These are phyloP conservation scores for Mycteria americana DNA, from an alignment of 2,797 vertebrate species.

Conservation along the genomic window DNA sequence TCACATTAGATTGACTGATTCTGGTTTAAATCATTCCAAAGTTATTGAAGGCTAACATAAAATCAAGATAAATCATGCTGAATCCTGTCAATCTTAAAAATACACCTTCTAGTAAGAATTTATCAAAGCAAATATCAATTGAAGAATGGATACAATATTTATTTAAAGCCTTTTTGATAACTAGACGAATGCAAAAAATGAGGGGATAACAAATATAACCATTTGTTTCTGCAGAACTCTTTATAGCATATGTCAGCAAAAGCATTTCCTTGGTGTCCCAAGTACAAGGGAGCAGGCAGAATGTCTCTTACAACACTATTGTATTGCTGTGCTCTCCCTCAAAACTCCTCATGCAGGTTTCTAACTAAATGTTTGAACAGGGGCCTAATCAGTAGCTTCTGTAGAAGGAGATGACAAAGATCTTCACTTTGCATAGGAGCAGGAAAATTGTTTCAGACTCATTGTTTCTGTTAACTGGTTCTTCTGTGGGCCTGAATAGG, in stretches of 20 bases:
- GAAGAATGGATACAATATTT: neutral
- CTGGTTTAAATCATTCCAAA: neutral
- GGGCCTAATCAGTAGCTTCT: neutral
- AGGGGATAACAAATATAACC: accelerated
- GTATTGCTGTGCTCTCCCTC: neutral
- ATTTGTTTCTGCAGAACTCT: neutral
- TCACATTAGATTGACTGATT: neutral
- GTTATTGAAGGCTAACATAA: neutral
- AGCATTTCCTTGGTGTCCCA: neutral
- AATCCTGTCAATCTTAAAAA: neutral
- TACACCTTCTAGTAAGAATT: neutral
- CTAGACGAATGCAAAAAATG: neutral
- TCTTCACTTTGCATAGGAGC: neutral
- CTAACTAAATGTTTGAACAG: neutral
- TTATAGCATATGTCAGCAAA: neutral
- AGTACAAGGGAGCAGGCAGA: neutral
- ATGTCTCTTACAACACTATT: neutral
- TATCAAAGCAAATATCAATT: neutral
- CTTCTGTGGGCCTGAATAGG: neutral
- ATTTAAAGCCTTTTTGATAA: neutral
- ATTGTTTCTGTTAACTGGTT: neutral
- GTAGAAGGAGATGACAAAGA: neutral
- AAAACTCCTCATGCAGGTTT: neutral
- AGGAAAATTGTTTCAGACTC: neutral
- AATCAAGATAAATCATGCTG: neutral